Evolutionary conservation across 2,888 invertebrate genomes (phyloP).

Genomic region (Lissonota sp.): DNA sequence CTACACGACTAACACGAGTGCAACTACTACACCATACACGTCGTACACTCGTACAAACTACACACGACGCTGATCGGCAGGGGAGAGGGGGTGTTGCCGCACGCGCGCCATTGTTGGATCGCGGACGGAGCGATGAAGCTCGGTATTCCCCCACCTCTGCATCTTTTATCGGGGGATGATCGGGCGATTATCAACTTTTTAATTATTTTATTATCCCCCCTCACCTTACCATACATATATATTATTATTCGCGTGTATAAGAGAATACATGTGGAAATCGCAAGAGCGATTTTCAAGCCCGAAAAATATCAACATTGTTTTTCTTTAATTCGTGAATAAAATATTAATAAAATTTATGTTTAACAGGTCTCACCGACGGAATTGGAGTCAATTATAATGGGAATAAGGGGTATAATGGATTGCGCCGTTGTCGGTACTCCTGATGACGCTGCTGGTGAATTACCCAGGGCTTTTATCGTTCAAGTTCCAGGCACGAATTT

Average conservation of each 20-base stretch:
- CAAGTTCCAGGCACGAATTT: constrained; percentile 85
- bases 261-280: no score
- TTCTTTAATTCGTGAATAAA: no score
- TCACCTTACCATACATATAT: no score
- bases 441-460: constrained; percentile 89
- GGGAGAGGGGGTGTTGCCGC: not conserved
- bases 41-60: no score
- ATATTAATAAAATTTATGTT: not conserved
- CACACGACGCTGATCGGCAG: constrained; percentile 25
- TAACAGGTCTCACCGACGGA: constrained; percentile 93
- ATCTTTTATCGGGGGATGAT: no score
- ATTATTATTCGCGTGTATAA: no score
- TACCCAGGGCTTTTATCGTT: constrained; percentile 91
- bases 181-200: no score
- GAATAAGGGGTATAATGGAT: constrained; percentile 89
- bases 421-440: constrained; percentile 92
- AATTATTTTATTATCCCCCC: no score
- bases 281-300: no score
- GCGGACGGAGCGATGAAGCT: not conserved
- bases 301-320: no score
- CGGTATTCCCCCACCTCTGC: not conserved
- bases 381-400: constrained; percentile 90
- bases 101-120: constrained; percentile 9
- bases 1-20: constrained; percentile 7
- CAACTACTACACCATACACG: no score